Evolutionary conservation across 2,797 vertebrate species (phyloP), one percentile per base, ranked within the genome.

Genomic region (Myotis findleyi): DNA sequence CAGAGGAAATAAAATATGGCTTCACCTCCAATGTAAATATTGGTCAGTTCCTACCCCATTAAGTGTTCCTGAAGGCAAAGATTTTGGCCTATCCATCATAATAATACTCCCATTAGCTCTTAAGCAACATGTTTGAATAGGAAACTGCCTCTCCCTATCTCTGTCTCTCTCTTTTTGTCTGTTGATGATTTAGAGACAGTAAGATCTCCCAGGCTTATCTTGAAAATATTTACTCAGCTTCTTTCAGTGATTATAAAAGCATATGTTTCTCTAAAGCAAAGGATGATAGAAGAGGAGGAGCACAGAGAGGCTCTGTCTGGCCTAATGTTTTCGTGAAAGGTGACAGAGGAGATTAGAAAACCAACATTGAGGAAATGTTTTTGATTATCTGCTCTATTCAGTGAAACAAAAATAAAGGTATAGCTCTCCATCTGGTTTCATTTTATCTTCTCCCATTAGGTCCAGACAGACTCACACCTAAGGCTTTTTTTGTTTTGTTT

Each of bases 191-290:
- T 93, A 91, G 86, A 95, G 76, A 93, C 75, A 89, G 83, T 77
- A 69, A 92, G 82, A 94, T 72, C 64, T 90, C 49, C 49, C 73
- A 92, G 82, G 87, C 55, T 97, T 96, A 96, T 95, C 95, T 93
- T 87, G 59, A 97, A 96, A 97, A 97, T 97, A 97, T 97, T 97
- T 97, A 95, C 76, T 79, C 90, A 97, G 96, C 95, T 92, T 97
- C 59, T 93, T 93, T 79, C 53, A 33, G 83, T 30, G 71, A 93
- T 86, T 83, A 57, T 18, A 36, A 89, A 97, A 72, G 3, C 77
- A 41, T 36, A 82, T 77, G 75, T 93, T 97, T 93, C 87, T 91
- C 30, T 90, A 84, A 71, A 92, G 80, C 21, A 73, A 85, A 95
- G 55, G 36, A 41, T 75, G 91, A 85, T 21, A 82, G 86, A 87